Conservation (phyloP, 2,797 vertebrate species). For the Halcyon chelicuti region DNA sequence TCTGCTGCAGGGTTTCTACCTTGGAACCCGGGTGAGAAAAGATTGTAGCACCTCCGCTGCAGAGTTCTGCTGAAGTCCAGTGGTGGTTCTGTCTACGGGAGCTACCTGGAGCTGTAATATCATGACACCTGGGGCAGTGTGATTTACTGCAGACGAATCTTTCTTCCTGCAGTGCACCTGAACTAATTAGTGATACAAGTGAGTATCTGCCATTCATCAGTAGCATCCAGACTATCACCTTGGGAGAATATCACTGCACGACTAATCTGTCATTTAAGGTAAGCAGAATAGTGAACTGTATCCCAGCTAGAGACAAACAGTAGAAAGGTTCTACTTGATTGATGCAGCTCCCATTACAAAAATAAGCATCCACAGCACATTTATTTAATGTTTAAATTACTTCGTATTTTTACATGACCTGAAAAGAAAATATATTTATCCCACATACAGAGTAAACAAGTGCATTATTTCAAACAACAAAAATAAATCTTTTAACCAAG, state of each 20-base stretch:
- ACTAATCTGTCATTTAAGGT: not conserved
- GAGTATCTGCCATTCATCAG: not conserved
- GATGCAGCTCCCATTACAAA: conserved; percentile 76
- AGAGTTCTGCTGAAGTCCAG: rapidly evolving
- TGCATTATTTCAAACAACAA: conserved; percentile 81
- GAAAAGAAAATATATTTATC: conserved; percentile 81
- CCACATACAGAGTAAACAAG: conserved; percentile 79
- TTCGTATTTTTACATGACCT: conserved; percentile 73
- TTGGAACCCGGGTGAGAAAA: not conserved
- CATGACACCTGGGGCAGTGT: not conserved
- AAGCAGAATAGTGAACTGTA: not conserved
- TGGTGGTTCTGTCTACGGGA: not conserved
- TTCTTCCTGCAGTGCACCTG: not conserved
- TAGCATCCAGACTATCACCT: not conserved
- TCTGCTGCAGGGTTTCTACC: not conserved
- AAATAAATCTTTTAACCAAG: conserved; percentile 78
- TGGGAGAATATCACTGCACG: not conserved
- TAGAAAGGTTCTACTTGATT: conserved; percentile 22
- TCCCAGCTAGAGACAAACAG: not conserved
- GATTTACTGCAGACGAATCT: not conserved
- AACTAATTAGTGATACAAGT: not conserved
- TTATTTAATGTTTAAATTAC: conserved; percentile 84
- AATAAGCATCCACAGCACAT: conserved; percentile 80
- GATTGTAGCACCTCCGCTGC: rapidly evolving
- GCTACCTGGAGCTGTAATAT: not conserved